These are phyloP conservation scores for Bombyx mandarina DNA, from an alignment of 1,140 invertebrate species.

Conservation along the genomic window DNA sequence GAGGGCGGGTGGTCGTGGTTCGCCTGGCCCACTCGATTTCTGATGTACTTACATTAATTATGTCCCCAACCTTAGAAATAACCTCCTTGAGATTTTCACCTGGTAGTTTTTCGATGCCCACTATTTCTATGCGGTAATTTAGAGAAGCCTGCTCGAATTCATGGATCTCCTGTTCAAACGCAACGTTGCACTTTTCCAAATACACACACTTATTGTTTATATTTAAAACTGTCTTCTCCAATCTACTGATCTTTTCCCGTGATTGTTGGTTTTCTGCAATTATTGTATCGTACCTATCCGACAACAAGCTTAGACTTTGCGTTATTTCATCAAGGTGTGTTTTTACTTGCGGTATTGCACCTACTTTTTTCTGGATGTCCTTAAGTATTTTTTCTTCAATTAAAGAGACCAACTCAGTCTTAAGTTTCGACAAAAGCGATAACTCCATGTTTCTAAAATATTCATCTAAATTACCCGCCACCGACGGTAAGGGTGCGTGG, in stretches of 20 bases:
- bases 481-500: too few relatives aligned
- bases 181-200: constrained; percentile 15
- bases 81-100: neutral
- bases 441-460: too few relatives aligned
- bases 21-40: neutral
- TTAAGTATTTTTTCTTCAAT: constrained; percentile 4
- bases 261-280: constrained; percentile 12
- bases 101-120: constrained; percentile 3
- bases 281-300: constrained; percentile 15
- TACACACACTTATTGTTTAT: constrained; percentile 15
- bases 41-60: neutral
- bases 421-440: too few relatives aligned
- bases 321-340: constrained; percentile 10
- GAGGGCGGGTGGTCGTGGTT: neutral
- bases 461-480: too few relatives aligned
- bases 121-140: constrained; percentile 16
- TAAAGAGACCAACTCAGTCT: too few relatives aligned
- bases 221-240: constrained; percentile 13
- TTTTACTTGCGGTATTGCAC: neutral
- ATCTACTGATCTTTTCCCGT: constrained; percentile 10
- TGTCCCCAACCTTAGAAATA: neutral
- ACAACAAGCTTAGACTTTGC: constrained; percentile 11
- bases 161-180: constrained; percentile 12
- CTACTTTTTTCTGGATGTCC: constrained; percentile 5
- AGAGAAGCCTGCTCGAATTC: constrained; percentile 12